phyloP scores from a whole-genome alignment of 64 coral and sea anemone genomes.

The Actinia equina region DNA sequence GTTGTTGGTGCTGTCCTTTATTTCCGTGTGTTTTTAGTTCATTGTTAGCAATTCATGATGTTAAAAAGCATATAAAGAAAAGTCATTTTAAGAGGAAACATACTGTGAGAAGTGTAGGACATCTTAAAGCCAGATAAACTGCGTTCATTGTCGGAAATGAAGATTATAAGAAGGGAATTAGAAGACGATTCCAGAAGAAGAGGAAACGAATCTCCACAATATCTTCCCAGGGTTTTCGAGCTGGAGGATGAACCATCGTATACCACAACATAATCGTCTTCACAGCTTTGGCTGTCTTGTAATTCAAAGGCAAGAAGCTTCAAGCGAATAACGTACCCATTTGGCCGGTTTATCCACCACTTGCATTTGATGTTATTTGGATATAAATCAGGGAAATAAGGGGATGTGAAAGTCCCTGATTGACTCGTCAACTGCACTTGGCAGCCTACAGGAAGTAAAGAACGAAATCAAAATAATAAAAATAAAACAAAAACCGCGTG shows the following conservation, averaged over 20 bases:
- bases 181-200: background rate
- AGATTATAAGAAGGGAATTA: background rate
- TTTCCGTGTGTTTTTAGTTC: too few relatives aligned
- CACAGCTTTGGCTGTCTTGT: background rate
- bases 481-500: too few relatives aligned
- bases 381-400: background rate
- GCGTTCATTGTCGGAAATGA: background rate
- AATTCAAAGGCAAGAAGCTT: background rate
- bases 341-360: background rate
- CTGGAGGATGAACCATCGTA: background rate
- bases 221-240: background rate
- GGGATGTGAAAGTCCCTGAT: background rate
- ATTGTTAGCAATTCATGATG: too few relatives aligned
- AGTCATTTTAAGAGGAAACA: background rate
- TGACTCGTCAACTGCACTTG: background rate
- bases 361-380: background rate
- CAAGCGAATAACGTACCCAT: background rate
- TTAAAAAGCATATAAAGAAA: too few relatives aligned
- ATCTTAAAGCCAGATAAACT: conserved; percentile 1
- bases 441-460: background rate
- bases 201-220: background rate
- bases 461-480: background rate
- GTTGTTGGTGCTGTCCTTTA: too few relatives aligned
- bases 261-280: background rate
- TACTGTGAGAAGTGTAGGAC: too few relatives aligned